phyloP scores from a whole-genome alignment of 2,113 vertebrate species.

The human (Homo sapiens) region DNA sequence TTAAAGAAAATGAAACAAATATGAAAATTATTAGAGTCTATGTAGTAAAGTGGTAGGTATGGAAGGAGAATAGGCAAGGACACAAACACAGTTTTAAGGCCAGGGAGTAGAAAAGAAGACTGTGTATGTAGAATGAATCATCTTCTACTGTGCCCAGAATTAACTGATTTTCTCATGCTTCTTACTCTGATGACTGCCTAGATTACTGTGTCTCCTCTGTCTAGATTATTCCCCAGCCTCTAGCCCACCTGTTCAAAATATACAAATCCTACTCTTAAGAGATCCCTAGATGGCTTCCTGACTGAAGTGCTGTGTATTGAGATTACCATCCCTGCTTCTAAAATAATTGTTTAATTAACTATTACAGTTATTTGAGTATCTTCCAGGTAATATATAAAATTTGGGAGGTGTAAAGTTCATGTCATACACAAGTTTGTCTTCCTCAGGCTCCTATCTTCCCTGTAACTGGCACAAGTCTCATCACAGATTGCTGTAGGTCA shows the following conservation, averaged over 20 bases:
- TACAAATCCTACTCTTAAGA: neutral
- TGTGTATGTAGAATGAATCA: neutral
- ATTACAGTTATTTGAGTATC: neutral
- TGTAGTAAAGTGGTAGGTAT: neutral
- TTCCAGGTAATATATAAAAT: neutral
- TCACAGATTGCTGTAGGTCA: neutral
- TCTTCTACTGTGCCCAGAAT: accelerated
- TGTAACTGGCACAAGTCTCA: neutral
- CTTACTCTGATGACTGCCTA: neutral
- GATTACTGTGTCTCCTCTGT: neutral
- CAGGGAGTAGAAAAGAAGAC: neutral
- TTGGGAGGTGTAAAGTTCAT: neutral
- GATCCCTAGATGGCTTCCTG: neutral
- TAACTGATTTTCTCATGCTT: neutral
- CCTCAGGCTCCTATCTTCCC: neutral
- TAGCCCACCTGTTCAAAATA: neutral
- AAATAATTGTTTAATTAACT: neutral
- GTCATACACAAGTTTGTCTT: neutral
- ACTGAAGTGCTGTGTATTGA: neutral
- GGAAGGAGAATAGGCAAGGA: neutral
- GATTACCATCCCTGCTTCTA: neutral
- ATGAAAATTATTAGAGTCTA: neutral
- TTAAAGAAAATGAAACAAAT: neutral
- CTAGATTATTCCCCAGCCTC: neutral
- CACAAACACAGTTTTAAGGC: neutral